Base-by-base conservation (phyloP, 2,888 invertebrate species). In the Calameuta pallipes region DNA sequence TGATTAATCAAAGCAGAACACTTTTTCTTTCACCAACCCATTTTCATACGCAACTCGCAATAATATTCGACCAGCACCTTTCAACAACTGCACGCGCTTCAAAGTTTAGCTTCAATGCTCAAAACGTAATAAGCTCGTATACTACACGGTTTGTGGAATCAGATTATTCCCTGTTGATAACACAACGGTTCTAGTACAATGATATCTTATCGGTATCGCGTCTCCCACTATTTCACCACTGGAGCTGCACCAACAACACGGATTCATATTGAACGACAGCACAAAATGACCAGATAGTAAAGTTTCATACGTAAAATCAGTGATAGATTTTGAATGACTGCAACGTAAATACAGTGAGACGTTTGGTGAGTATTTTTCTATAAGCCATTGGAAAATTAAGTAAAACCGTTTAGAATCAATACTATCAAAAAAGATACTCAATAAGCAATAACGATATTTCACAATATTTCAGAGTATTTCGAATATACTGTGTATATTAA, bases 131-230 rank as follows among this genome's bases (percentile, higher is more conserved):
- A 56, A 56, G 56, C 23, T 56, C 56, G 15, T 56, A 56, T 23
- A 56, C 56, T 56, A 56, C 23, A 56, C 56, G 2, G 56, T 56
- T 56, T 15, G 56, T 31, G n/a, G 68, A 74, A 75, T 75, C 33
- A 69, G 69, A 78, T 70, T 78, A 75, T 75, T 78, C 78, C 41
- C 31, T n/a, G 70, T 36, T 78, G 78, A 78, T 78, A 71, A 78
- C 41, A 33, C 34, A 70, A 75, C 75, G 9, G 75, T 70, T 71
- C 75, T 75, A 70, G 33, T 70, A 75, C 37, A 30, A 71, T 75
- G 78, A 78, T 78, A 78, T 70, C 37, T 75, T 78, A 78, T 78
- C 78, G 9, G 71, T 71, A 75, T 30, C 31, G 23, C 1, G 34
- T 70, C 41, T 70, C 78, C 78, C 78, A 70, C 33, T n/a, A 75